phyloP scores from a whole-genome alignment of 2,797 vertebrate species.

The Xenops minutus region DNA sequence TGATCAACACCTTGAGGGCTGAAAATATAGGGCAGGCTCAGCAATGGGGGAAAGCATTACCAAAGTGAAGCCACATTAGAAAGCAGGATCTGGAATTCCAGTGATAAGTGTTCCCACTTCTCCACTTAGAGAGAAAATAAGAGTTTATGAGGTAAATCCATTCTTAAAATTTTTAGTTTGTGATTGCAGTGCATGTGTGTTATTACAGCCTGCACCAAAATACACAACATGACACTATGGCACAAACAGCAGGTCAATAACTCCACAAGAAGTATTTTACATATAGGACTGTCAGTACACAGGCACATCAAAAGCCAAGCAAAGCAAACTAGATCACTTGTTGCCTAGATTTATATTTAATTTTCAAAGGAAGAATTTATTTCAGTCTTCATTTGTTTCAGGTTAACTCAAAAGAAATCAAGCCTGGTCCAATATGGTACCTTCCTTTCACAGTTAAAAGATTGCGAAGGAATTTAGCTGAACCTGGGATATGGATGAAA shows the following conservation, averaged over 20 bases:
- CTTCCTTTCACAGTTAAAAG: neutral
- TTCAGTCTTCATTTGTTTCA: neutral
- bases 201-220: neutral
- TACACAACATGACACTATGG: neutral
- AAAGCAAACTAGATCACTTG: neutral
- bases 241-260: neutral
- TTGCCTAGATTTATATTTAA: neutral
- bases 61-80: neutral
- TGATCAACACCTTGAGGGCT: neutral
- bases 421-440: neutral
- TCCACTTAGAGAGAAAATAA: neutral
- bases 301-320: neutral
- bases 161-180: neutral
- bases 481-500: slow-evolving; percentile 51
- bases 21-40: neutral
- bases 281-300: neutral
- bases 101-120: neutral
- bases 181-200: neutral
- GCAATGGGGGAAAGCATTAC: neutral
- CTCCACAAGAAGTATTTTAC: neutral
- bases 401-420: neutral
- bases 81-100: neutral
- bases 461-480: slow-evolving; percentile 34
- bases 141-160: neutral
- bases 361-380: neutral